A percentile compares a stretch with the other conserved stretches of the same genome.
Evolutionary conservation across 2,888 invertebrate genomes (phyloP).

Genomic region (Ernsta delagoae): DNA sequence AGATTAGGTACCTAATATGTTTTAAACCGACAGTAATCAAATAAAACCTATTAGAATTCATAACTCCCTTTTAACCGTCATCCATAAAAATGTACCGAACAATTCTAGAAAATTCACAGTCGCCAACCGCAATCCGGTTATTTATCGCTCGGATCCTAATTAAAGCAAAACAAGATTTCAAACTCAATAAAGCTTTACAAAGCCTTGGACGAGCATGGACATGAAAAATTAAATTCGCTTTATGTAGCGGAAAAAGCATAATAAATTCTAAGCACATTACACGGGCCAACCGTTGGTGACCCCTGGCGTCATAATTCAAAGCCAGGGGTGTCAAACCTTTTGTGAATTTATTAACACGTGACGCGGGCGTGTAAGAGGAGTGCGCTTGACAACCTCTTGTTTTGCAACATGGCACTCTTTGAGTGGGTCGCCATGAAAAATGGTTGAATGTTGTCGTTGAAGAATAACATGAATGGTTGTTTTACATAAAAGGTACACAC

Average conservation of each 20-base stretch:
- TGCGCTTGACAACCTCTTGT: constrained; percentile 10
- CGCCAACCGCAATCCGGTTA: constrained; percentile 9
- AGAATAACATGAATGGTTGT: too few relatives aligned
- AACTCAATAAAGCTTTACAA: constrained; percentile 27
- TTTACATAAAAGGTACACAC: too few relatives aligned
- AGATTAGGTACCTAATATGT: too few relatives aligned
- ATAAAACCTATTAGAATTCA: too few relatives aligned
- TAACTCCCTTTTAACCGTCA: too few relatives aligned
- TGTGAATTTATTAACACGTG: constrained; percentile 49
- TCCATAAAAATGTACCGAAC: neutral
- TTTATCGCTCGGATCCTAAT: constrained; percentile 16
- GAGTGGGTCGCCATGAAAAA: neutral
- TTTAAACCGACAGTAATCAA: too few relatives aligned
- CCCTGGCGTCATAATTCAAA: constrained; percentile 57
- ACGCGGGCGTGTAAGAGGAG: constrained; percentile 3
- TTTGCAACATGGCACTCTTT: constrained; percentile 3
- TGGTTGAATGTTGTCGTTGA: neutral
- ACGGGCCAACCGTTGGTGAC: constrained; percentile 53
- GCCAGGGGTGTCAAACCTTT: constrained; percentile 55
- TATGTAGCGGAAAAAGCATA: constrained; percentile 45
- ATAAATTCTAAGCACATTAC: constrained; percentile 54
- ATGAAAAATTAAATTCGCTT: constrained; percentile 41
- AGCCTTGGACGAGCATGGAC: constrained; percentile 11
- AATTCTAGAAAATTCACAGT: neutral
- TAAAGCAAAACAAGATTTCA: constrained; percentile 31